Conservation (phyloP, 2,797 vertebrate genomes). For the Chloroceryle inda region DNA sequence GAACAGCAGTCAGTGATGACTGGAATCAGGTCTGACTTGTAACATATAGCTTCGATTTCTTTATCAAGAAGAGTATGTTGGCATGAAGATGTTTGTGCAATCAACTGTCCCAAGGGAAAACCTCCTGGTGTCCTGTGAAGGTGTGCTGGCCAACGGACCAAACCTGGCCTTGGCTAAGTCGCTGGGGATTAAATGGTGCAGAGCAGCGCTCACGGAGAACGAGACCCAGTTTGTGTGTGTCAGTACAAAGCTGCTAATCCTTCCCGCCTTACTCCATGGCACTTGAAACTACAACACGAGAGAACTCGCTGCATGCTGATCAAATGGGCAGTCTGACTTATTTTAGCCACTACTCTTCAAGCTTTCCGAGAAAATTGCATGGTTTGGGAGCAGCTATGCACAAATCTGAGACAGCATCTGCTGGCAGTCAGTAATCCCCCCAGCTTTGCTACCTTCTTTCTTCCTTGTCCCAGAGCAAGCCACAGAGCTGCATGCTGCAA, state of each 20-base stretch:
- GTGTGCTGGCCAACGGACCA: background rate
- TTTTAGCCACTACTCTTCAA: background rate
- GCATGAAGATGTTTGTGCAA: background rate
- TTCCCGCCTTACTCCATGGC: background rate
- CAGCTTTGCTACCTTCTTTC: background rate
- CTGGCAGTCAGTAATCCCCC: background rate
- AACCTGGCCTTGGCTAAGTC: background rate
- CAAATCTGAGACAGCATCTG: background rate
- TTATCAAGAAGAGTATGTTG: background rate
- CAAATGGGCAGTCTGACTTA: background rate
- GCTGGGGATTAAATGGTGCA: background rate
- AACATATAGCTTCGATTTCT: background rate
- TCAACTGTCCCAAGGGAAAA: background rate
- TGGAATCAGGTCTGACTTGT: background rate
- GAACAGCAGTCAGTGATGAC: background rate
- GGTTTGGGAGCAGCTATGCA: background rate
- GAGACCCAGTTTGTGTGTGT: background rate
- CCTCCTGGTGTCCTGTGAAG: background rate
- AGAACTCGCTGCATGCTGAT: background rate
- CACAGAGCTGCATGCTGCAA: background rate
- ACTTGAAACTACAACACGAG: background rate
- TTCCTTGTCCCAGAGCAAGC: slow-evolving; percentile 9
- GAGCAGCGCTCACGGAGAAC: accelerated
- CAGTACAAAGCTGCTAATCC: background rate
- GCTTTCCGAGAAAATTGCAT: background rate